Conservation (phyloP, 1,140 invertebrate genomes). For the Mactra quadrangularis region DNA sequence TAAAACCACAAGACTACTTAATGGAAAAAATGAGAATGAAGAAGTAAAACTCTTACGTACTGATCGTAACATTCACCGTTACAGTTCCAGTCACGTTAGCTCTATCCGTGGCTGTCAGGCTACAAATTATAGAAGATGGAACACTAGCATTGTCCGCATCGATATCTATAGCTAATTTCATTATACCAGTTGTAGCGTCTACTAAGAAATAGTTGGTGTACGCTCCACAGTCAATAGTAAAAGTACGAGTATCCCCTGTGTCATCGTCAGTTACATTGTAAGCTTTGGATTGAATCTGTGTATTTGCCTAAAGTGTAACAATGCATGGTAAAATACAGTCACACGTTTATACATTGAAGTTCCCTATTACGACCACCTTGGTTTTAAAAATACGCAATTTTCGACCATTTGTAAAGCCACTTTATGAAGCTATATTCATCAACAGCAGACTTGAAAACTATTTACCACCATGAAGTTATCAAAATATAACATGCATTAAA, state of each 20-base stretch:
- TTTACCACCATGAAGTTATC: no score
- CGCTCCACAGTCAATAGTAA: conserved; percentile 15
- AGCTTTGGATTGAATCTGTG: background rate
- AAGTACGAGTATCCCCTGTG: background rate
- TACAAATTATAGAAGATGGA: conserved; percentile 24
- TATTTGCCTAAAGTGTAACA: conserved; percentile 2
- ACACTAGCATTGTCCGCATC: conserved; percentile 18
- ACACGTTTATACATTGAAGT: background rate
- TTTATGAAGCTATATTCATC: background rate
- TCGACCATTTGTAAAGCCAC: no score
- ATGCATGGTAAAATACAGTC: background rate
- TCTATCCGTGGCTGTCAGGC: conserved; percentile 38
- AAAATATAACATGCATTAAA: no score
- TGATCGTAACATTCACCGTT: conserved; percentile 18
- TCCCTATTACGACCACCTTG: no score
- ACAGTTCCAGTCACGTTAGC: conserved; percentile 37
- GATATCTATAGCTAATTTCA: conserved; percentile 21
- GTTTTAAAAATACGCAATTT: background rate
- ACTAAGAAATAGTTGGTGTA: conserved; percentile 31
- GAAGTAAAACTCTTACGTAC: no score
- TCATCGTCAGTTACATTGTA: conserved; percentile 20
- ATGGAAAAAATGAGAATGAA: no score
- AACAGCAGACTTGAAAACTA: background rate
- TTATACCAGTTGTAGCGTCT: conserved; percentile 9
- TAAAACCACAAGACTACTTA: no score